A percentile compares a stretch with the other conserved stretches of the same genome.
Evolutionary conservation across 2,888 invertebrate genomes (phyloP).

Genomic region (Diaphora mendica): DNA sequence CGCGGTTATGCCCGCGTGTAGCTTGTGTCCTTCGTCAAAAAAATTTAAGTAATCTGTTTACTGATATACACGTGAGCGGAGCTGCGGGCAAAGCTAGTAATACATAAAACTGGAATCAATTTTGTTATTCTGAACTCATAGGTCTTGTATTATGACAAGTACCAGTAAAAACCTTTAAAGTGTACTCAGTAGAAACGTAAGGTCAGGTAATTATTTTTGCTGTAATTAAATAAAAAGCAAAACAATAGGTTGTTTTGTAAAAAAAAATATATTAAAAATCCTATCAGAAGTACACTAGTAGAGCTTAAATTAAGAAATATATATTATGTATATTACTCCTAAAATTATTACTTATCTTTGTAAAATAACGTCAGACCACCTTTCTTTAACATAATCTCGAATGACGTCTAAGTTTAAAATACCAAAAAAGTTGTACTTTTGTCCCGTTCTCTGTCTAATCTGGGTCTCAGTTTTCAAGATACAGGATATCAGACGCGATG

Average conservation of each 20-base stretch:
- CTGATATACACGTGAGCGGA: no score
- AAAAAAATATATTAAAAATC: background rate
- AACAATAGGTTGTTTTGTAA: background rate
- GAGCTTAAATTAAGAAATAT: background rate
- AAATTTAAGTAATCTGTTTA: no score
- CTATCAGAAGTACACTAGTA: background rate
- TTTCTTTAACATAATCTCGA: slow-evolving; percentile 6
- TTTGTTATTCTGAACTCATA: no score
- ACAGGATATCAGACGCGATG: slow-evolving; percentile 73
- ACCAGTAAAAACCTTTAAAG: background rate
- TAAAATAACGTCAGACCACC: slow-evolving; percentile 1
- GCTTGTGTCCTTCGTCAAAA: no score
- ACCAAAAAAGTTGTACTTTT: slow-evolving; percentile 17
- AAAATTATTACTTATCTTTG: slow-evolving; percentile 15
- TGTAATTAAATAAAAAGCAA: background rate
- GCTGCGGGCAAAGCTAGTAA: no score
- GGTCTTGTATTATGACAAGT: background rate
- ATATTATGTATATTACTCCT: slow-evolving; percentile 4
- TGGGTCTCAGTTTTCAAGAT: slow-evolving; percentile 46
- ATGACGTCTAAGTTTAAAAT: slow-evolving; percentile 21
- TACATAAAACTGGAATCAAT: no score
- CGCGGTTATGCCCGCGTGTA: no score
- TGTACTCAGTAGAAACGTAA: background rate
- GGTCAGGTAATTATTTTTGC: no score
- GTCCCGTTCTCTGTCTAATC: slow-evolving; percentile 20